Conservation (phyloP, 53 echinoderm and acorn worm genomes). For the Apostichopus leukothele region DNA sequence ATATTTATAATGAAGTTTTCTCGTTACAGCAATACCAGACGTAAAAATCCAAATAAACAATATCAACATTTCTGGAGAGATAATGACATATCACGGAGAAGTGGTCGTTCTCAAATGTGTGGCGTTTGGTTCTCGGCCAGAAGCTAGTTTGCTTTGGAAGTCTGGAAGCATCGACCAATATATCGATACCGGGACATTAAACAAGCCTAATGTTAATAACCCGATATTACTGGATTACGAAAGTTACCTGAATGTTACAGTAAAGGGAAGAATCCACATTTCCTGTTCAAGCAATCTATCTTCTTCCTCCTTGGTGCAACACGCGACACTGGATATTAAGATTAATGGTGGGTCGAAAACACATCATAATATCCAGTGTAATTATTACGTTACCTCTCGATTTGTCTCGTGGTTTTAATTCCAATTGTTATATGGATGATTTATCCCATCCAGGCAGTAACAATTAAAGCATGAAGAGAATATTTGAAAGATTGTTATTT, state of each 20-base stretch:
- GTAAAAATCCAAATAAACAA: not conserved
- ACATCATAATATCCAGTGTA: no score
- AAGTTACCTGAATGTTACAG: not conserved
- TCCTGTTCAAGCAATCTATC: not conserved
- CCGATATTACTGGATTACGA: not conserved
- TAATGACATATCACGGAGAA: not conserved
- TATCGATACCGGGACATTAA: not conserved
- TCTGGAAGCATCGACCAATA: not conserved
- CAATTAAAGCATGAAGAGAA: no score
- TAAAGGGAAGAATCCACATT: not conserved
- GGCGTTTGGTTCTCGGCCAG: conserved; percentile 29
- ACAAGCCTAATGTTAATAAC: not conserved
- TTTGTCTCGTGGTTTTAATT: no score
- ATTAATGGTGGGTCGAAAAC: not conserved
- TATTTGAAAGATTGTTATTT: no score
- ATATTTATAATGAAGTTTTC: not conserved
- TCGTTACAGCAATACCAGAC: not conserved
- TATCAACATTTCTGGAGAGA: not conserved
- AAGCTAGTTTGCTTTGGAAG: not conserved
- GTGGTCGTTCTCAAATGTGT: not conserved
- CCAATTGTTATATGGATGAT: no score
- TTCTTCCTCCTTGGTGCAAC: not conserved
- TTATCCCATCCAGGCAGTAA: no score
- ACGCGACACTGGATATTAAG: not conserved
- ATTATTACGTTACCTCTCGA: no score